A percentile compares a stretch with the other conserved stretches of the same genome.
These are phyloP conservation scores for Ceriagrion tenellum DNA, from an alignment of 2,888 invertebrate genomes.

Conservation along the genomic window DNA sequence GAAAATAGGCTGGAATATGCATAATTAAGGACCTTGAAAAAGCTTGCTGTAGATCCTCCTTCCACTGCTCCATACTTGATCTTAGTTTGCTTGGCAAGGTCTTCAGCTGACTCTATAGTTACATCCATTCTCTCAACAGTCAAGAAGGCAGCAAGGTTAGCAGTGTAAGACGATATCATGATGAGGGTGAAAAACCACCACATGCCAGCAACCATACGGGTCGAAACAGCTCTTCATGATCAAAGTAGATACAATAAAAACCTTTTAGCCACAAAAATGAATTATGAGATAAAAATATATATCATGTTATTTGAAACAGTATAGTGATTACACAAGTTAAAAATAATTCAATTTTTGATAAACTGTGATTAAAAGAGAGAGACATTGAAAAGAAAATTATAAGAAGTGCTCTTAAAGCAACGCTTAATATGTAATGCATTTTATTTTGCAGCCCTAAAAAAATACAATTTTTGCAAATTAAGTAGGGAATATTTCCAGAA, in stretches of 20 bases:
- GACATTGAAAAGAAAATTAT: neutral
- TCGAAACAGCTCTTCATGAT: conserved; percentile 88
- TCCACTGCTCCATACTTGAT: conserved; percentile 96
- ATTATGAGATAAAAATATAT: neutral
- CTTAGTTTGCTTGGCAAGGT: conserved; percentile 94
- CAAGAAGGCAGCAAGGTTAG: conserved; percentile 95
- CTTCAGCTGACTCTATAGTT: conserved; percentile 94
- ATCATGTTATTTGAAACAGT: neutral
- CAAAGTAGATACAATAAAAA: conserved; percentile 41
- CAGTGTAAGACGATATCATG: conserved; percentile 95
- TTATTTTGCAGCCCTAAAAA: neutral
- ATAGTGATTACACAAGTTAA: neutral
- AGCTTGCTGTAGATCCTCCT: conserved; percentile 93
- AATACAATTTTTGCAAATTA: neutral
- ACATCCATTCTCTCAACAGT: conserved; percentile 94
- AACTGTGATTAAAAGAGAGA: neutral
- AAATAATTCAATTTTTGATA: neutral
- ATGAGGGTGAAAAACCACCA: conserved; percentile 97
- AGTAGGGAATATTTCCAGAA: neutral
- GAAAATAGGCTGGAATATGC: neutral
- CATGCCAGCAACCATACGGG: conserved; percentile 91
- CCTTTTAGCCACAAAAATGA: neutral
- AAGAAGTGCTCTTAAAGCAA: neutral
- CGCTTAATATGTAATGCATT: neutral
- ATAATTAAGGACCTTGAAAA: conserved; percentile 86